Base-by-base conservation (phyloP, 1,140 invertebrate genomes). In the Rhizoglyphus robini region DNA sequence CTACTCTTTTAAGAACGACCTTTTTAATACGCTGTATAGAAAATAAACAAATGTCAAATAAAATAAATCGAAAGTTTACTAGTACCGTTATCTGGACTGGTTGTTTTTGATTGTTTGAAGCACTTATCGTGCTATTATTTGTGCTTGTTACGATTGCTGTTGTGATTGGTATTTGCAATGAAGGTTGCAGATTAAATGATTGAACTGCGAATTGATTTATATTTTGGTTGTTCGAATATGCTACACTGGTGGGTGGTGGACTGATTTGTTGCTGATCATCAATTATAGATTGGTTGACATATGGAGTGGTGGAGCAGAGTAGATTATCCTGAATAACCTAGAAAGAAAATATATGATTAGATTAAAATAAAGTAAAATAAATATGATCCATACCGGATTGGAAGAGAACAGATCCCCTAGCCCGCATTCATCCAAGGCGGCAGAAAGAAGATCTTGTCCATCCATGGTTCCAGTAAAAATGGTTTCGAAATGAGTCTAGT, bases 341-440 rank as follows among this genome's bases (percentile, higher is more conserved):
- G n/a, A n/a, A n/a, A n/a, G n/a, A n/a, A n/a, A n/a, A n/a, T n/a
- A n/a, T n/a, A 8, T 51, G 2, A 51, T 11, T 49, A 5, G 25
- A 51, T 51, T 51, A 51, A 3, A 36, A 61, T n/a, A n/a, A n/a
- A n/a, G n/a, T 61, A n/a, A 61, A 38, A 34, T 4, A 61, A 29
- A 34, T 54, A 49, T 65, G 47, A 58, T 65, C 23, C 61, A 31
- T 36, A 48, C 41, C 29, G 20, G 41, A 68, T 15, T 48, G 18
- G 57, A 3, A 18, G 29, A 1, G 30, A 54, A 29, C 34, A 15
- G 51, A 51, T 69, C 20, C 11, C 59, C 66, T 27, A 76, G 69
- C n/a, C 75, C 75, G 36, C 73, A 72, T 63, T 76, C 73, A 58
- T 72, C 71, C 18, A 76, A 64, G 30, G 74, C 75, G 15, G 74